These are phyloP conservation scores for Bursaphelenchus mucronatus DNA, from an alignment of 1,140 invertebrate species.

Conservation along the genomic window DNA sequence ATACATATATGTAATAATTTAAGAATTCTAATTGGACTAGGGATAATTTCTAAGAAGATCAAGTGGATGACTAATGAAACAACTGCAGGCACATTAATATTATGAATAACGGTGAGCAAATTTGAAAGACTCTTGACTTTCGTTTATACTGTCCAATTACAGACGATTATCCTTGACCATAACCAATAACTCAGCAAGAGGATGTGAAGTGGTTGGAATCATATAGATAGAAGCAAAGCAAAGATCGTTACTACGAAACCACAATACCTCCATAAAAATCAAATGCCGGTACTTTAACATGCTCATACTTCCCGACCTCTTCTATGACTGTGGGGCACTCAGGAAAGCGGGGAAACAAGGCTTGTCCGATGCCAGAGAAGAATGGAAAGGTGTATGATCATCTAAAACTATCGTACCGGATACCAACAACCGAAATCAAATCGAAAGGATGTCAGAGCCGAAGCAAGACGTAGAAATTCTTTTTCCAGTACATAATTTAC, in stretches of 20 bases:
- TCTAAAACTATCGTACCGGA: not conserved
- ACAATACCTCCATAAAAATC: slow-evolving; percentile 1
- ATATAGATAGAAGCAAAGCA: too few species aligned
- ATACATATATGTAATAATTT: too few species aligned
- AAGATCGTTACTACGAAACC: not conserved
- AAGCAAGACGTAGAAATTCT: not conserved
- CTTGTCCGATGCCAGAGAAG: too few species aligned
- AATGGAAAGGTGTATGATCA: too few species aligned
- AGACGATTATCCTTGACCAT: not conserved
- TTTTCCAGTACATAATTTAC: not conserved
- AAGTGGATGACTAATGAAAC: slow-evolving; percentile 1
- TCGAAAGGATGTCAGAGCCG: not conserved
- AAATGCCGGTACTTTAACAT: slow-evolving; percentile 2
- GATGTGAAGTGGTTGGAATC: too few species aligned
- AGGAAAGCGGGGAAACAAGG: too few species aligned
- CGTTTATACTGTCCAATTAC: too few species aligned
- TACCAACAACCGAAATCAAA: not conserved
- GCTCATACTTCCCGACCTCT: too few species aligned
- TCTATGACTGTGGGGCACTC: too few species aligned
- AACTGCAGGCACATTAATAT: not conserved
- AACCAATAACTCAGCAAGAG: not conserved
- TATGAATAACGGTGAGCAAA: not conserved
- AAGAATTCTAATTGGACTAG: too few species aligned
- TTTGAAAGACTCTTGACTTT: not conserved
- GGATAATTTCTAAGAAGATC: not conserved